Evolutionary conservation across 1,140 invertebrate species (phyloP).

Genomic region (Drosophila virilis): DNA sequence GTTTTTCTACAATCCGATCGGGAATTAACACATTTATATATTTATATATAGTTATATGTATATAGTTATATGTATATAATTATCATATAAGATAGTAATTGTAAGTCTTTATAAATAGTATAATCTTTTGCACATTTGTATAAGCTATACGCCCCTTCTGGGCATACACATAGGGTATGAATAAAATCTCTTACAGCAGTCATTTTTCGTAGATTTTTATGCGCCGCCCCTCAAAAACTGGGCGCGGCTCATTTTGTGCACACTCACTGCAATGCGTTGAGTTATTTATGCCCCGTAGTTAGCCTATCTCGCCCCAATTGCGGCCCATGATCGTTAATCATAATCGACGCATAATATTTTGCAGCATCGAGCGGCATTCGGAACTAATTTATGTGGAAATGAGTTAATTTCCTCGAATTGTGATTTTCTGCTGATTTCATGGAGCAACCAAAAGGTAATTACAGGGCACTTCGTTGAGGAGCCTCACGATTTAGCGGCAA

Average conservation of each 20-base stretch:
- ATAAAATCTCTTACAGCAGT: conserved; percentile 32
- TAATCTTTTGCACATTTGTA: no score
- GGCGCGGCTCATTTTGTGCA: conserved; percentile 57
- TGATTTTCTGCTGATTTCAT: conserved; percentile 82
- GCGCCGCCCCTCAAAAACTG: conserved; percentile 18
- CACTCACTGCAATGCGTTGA: conserved; percentile 49
- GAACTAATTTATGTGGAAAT: conserved; percentile 82
- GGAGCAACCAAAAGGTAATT: conserved; percentile 62
- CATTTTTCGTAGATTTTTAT: conserved; percentile 49
- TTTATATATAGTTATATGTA: no score
- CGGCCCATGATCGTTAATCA: conserved; percentile 77
- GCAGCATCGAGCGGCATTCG: conserved; percentile 58
- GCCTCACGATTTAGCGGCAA: conserved; percentile 45
- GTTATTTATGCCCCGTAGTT: conserved; percentile 48
- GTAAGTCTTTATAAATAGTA: no score
- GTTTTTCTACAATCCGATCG: no score
- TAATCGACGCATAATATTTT: conserved; percentile 81
- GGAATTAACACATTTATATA: no score
- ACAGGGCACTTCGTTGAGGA: conserved; percentile 59
- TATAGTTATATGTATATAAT: no score
- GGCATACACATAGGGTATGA: conserved; percentile 20
- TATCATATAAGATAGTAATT: neutral
- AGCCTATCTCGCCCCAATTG: conserved; percentile 14
- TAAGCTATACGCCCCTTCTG: neutral
- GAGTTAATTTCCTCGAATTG: conserved; percentile 81